A percentile compares a stretch with the other conserved stretches of the same genome.
These are phyloP conservation scores for Triplophysa siluroides DNA, from an alignment of 2,113 vertebrate genomes.

Conservation along the genomic window DNA sequence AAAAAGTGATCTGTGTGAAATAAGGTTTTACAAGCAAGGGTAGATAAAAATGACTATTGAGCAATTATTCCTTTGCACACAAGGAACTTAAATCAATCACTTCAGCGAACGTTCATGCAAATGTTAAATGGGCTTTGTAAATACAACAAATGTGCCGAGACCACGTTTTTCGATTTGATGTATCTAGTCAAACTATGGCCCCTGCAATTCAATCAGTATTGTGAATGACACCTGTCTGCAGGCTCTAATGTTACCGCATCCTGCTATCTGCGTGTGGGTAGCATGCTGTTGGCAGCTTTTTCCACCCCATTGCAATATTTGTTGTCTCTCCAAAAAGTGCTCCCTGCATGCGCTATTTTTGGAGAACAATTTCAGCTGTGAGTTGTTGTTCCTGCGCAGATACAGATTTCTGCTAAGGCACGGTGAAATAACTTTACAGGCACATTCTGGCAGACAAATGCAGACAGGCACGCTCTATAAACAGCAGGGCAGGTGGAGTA, in stretches of 20 bases:
- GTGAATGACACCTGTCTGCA: constrained; percentile 24
- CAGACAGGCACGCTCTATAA: neutral
- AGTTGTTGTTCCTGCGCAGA: neutral
- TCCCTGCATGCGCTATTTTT: neutral
- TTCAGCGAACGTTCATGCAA: neutral
- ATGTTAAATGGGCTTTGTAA: neutral
- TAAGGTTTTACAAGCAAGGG: too few relatives aligned
- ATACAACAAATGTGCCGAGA: neutral
- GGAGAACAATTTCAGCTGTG: neutral
- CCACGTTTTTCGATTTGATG: neutral
- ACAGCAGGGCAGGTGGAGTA: neutral
- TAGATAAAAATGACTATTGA: too few relatives aligned
- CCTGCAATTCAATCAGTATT: constrained; percentile 30
- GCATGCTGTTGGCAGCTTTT: constrained; percentile 4
- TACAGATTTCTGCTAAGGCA: neutral
- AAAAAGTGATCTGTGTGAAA: too few relatives aligned
- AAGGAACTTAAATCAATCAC: neutral
- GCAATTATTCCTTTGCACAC: too few relatives aligned
- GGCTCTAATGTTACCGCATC: constrained; percentile 29
- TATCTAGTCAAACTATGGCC: neutral
- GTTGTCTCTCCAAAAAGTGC: neutral
- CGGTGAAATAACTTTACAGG: neutral
- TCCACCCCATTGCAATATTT: constrained; percentile 1
- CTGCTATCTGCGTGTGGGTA: neutral
- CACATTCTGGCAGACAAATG: neutral